Percentiles rank a stretch among this genome's conserved stretches.
Conservation (phyloP, 2,113 vertebrate species). For the Oreotrochilus melanogaster region DNA sequence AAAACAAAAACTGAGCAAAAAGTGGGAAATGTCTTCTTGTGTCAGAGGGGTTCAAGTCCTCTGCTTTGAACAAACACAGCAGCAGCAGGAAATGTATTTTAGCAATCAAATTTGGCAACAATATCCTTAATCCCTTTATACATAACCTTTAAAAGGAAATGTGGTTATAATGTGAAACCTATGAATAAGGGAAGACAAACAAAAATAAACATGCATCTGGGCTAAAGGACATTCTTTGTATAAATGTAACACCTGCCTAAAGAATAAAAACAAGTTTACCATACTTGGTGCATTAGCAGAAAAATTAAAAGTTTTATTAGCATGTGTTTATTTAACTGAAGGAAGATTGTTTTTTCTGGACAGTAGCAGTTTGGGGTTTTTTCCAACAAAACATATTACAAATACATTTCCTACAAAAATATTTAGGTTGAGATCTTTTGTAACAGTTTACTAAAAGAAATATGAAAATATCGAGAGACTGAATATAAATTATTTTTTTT, state of each 20-base stretch:
- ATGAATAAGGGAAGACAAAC: slow-evolving; percentile 6
- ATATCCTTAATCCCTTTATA: not conserved
- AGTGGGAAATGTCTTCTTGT: not conserved
- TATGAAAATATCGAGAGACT: not conserved
- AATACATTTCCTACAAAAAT: not conserved
- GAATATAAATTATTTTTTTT: not conserved
- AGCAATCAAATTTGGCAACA: not conserved
- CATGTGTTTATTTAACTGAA: slow-evolving; percentile 41
- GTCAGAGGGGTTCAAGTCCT: not conserved
- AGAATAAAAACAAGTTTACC: not conserved
- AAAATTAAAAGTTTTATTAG: not conserved
- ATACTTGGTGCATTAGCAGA: not conserved
- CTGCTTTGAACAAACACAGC: not conserved
- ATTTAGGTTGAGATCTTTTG: not conserved
- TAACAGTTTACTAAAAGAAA: not conserved
- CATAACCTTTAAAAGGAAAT: slow-evolving; percentile 32
- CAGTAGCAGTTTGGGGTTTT: not conserved
- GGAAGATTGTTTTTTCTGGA: not conserved
- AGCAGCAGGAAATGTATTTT: slow-evolving; percentile 20
- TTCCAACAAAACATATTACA: slow-evolving; percentile 22
- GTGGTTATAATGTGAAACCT: not conserved
- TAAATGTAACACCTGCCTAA: slow-evolving; percentile 50
- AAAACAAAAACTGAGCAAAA: not conserved
- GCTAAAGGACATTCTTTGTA: not conserved
- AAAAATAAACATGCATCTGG: not conserved